Conservation (phyloP, 2,888 invertebrate genomes). For the Scaptomyza polygonia region DNA sequence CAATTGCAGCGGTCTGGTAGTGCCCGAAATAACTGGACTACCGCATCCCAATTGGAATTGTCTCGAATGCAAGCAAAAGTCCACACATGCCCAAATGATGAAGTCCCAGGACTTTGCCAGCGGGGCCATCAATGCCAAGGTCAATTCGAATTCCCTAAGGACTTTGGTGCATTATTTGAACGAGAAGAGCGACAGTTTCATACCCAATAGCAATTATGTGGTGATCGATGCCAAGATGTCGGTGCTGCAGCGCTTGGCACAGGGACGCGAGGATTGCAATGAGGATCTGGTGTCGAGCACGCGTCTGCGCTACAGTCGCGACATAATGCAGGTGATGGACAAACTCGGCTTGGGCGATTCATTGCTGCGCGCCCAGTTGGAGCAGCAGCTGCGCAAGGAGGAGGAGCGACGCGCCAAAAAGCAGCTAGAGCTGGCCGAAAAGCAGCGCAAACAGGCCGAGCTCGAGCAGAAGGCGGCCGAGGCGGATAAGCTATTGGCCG, state of each 20-base stretch:
- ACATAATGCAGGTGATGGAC: conserved; percentile 81
- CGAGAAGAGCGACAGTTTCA: conserved; percentile 80
- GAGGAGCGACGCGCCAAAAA: conserved; percentile 71
- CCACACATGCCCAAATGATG: conserved; percentile 80
- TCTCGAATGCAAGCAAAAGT: conserved; percentile 86
- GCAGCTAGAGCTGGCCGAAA: conserved; percentile 58
- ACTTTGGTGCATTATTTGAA: conserved; percentile 81
- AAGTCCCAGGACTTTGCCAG: conserved; percentile 83
- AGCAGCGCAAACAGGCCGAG: conserved; percentile 60
- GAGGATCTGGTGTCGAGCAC: conserved; percentile 74
- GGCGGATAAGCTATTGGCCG: conserved; percentile 63
- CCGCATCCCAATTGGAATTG: conserved; percentile 88
- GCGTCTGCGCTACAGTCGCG: conserved; percentile 80
- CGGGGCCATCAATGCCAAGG: conserved; percentile 83
- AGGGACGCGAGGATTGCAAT: conserved; percentile 75
- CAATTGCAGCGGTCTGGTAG: conserved; percentile 80
- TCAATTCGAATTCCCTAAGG: conserved; percentile 76
- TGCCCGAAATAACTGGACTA: conserved; percentile 87
- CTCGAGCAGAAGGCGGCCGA: conserved; percentile 67
- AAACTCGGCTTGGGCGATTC: conserved; percentile 83
- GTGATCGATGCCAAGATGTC: conserved; percentile 82
- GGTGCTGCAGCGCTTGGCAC: conserved; percentile 76
- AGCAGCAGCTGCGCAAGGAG: conserved; percentile 66
- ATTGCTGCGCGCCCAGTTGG: conserved; percentile 80
- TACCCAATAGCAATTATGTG: conserved; percentile 82